Evolutionary conservation across 2,888 invertebrate species (phyloP).

Genomic region (Vandiemenella viatica): DNA sequence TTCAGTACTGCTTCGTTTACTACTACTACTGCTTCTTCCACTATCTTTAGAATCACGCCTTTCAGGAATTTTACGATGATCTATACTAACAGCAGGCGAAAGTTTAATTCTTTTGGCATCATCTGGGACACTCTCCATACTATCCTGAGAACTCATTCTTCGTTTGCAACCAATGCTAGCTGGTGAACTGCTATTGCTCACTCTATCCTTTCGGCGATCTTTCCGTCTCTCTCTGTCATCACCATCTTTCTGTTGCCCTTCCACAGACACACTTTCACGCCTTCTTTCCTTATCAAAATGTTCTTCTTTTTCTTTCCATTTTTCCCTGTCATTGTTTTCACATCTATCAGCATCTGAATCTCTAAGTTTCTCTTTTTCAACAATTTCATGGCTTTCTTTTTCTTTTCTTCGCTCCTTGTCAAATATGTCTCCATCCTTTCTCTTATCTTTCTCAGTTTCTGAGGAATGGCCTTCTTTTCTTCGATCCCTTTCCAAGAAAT

Average conservation of each 20-base stretch:
- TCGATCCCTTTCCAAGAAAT: slow-evolving; percentile 20
- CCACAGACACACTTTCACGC: slow-evolving; percentile 21
- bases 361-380: slow-evolving; percentile 1
- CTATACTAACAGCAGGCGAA: slow-evolving; percentile 2
- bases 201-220: slow-evolving; percentile 38
- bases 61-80: slow-evolving; percentile 32
- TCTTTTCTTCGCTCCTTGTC: slow-evolving; percentile 19
- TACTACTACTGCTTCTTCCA: slow-evolving; percentile 22
- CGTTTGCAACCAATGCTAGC: slow-evolving; percentile 53
- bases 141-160: slow-evolving; percentile 64
- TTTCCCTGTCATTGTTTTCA: slow-evolving; percentile 10
- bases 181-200: slow-evolving; percentile 39
- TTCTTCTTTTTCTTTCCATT: slow-evolving; percentile 14
- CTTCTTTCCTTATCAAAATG: slow-evolving; percentile 10
- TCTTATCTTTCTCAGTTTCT: slow-evolving; percentile 21
- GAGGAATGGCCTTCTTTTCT: slow-evolving; percentile 15
- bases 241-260: slow-evolving; percentile 24
- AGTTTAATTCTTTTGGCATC: slow-evolving; percentile 44
- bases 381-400: slow-evolving; percentile 9
- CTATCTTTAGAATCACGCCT: slow-evolving; percentile 58
- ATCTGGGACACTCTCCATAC: slow-evolving; percentile 34
- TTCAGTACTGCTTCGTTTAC: slow-evolving; percentile 19
- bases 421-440: slow-evolving; percentile 22
- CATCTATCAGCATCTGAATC: slow-evolving; percentile 3
- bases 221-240: slow-evolving; percentile 28